Evolutionary conservation across 1,140 invertebrate species (phyloP), one percentile per base, ranked within the genome.

Genomic region (Papilio polytes): DNA sequence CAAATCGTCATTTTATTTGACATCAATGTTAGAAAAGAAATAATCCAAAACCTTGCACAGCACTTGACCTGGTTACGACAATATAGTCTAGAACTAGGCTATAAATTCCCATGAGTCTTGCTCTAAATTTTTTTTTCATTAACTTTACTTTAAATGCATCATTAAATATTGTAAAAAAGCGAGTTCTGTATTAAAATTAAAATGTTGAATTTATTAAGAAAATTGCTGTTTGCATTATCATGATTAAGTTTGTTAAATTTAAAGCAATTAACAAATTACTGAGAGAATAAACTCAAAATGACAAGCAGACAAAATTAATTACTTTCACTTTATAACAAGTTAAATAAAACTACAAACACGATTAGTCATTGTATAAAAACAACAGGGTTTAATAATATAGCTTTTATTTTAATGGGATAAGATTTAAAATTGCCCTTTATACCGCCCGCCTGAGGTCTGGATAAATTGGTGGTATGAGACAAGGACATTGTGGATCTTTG

Each of bases 251-350:
- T 41, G 36, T 51, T 18, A 4, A 51, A 51, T 51, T 51, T 63
- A 22, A 12, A 22, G 3, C 59, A 26, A 63, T 63, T 63, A 63
- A 41, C 36, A 41, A 41, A 41, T 41, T 7, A 41, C 36, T 41
- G 36, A 41, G 36, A 7, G 36, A 41, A 8, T 8, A 41, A 41
- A 41, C 36, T 41, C 7, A 41, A 41, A 6, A 8, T 8, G 36
- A 41, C 36, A 41, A 36, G 63, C 26, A 70, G 22, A 31, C 20
- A 13, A 63, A 13, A 63, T 31, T 15, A 70, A 70, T 31, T 70
- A 70, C 12, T 36, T 70, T 15, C 63, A 18, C 26, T 70, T 66
- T 31, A 70, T 36, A 31, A 36, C 63, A 70, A 66, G 59, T 66
- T 22, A 66, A 70, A 36, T 12, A 22, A 70, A 70, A 70, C 26